Evolutionary conservation across 2,888 invertebrate species (phyloP).

Genomic region (Notodonta ziczac): DNA sequence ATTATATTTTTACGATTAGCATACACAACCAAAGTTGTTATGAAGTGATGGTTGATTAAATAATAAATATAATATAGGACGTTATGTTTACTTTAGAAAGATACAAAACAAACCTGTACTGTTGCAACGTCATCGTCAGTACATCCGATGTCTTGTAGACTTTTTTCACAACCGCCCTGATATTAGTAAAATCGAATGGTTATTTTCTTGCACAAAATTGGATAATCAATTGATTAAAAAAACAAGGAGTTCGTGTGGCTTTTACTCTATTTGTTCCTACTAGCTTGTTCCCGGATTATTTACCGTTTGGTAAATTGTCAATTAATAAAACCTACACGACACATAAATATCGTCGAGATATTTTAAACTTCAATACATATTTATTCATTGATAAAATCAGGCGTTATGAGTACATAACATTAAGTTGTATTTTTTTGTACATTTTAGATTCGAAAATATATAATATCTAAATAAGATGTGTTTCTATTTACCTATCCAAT

Average conservation of each 20-base stretch:
- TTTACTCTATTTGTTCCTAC: slow-evolving; percentile 75
- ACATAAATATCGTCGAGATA: slow-evolving; percentile 60
- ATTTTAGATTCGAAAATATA: slow-evolving; percentile 91
- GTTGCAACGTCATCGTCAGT: slow-evolving; percentile 64
- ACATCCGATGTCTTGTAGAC: slow-evolving; percentile 70
- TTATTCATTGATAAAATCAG: slow-evolving; percentile 73
- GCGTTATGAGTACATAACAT: slow-evolving; percentile 86
- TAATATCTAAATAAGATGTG: slow-evolving; percentile 82
- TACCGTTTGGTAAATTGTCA: slow-evolving; percentile 72
- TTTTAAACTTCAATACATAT: slow-evolving; percentile 63
- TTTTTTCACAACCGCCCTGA: slow-evolving; percentile 80
- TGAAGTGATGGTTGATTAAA: slow-evolving; percentile 85
- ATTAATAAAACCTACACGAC: slow-evolving; percentile 68
- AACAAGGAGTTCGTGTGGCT: slow-evolving; percentile 57
- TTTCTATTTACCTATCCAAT: slow-evolving; percentile 50
- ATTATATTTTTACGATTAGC: slow-evolving; percentile 85
- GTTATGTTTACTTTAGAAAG: slow-evolving; percentile 81
- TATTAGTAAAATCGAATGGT: slow-evolving; percentile 78
- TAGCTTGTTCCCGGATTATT: slow-evolving; percentile 68
- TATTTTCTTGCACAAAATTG: slow-evolving; percentile 69
- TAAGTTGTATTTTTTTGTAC: slow-evolving; percentile 90
- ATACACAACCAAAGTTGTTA: slow-evolving; percentile 86
- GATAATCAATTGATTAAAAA: slow-evolving; percentile 48
- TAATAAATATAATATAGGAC: slow-evolving; percentile 80
- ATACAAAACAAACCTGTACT: slow-evolving; percentile 66